Percentiles rank a stretch among this genome's conserved stretches.
phyloP scores from a whole-genome alignment of 2,113 vertebrate species.

The Miniopterus natalensis region DNA sequence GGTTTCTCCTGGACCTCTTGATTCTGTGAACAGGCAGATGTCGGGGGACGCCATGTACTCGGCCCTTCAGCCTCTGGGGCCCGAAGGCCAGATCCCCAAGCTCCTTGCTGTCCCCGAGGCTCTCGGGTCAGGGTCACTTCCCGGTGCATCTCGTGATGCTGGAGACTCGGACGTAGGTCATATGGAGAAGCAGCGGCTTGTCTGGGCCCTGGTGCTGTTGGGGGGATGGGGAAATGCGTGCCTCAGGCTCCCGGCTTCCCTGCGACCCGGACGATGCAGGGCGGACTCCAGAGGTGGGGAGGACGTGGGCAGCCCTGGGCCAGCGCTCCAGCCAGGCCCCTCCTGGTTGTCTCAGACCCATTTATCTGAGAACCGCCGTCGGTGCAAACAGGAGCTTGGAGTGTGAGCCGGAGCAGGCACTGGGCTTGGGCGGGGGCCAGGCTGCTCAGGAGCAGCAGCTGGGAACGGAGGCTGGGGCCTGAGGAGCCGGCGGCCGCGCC shows the following conservation, averaged over 20 bases:
- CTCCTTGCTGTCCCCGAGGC: accelerated
- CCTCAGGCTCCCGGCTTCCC: background rate
- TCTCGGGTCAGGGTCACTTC: accelerated
- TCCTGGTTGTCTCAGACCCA: too few relatives aligned
- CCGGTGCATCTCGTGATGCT: accelerated
- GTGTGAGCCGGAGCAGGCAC: background rate
- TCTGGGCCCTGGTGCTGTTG: accelerated
- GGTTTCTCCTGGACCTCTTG: background rate
- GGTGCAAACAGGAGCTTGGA: accelerated
- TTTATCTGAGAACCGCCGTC: background rate
- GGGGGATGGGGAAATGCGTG: background rate
- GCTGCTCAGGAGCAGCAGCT: background rate
- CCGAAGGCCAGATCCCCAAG: accelerated
- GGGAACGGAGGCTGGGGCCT: accelerated
- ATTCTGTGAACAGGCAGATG: background rate
- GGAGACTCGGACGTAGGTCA: accelerated
- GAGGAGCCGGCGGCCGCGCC: accelerated
- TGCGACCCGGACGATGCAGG: accelerated
- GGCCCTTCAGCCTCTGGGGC: accelerated
- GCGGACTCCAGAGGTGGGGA: accelerated
- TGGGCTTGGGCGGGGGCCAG: background rate
- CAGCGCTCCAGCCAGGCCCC: background rate
- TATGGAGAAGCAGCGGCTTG: too few relatives aligned
- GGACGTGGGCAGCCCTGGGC: accelerated
- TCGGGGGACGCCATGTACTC: accelerated